Evolutionary conservation across 2,797 vertebrate species (phyloP).

Genomic region (Pyrocephalus nanus): DNA sequence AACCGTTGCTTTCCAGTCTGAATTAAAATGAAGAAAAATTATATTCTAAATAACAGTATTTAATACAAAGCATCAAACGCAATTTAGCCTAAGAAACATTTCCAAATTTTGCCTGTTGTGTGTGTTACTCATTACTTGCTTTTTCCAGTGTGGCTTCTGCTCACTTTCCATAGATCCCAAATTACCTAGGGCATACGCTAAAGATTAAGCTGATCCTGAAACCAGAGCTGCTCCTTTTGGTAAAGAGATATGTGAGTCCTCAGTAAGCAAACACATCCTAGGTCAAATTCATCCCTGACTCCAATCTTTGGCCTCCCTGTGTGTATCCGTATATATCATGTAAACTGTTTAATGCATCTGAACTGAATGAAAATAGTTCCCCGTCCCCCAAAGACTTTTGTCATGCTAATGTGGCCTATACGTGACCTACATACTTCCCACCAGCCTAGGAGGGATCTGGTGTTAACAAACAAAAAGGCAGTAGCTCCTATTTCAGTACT

Average conservation of each 20-base stretch:
- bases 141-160: neutral
- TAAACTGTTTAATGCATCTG: neutral
- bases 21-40: neutral
- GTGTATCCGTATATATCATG: neutral
- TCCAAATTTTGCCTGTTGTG: neutral
- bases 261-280: neutral
- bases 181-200: neutral
- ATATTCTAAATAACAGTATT: neutral
- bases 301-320: neutral
- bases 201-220: constrained; percentile 47
- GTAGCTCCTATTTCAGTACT: constrained; percentile 23
- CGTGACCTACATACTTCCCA: neutral
- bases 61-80: neutral
- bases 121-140: neutral
- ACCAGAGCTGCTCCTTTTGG: constrained; percentile 4
- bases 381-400: neutral
- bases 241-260: neutral
- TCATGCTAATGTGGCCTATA: constrained; percentile 28
- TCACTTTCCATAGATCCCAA: neutral
- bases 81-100: neutral
- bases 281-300: constrained; percentile 26
- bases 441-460: neutral
- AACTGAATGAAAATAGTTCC: neutral
- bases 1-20: neutral
- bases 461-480: constrained; percentile 24